Evolutionary conservation across 1,140 invertebrate genomes (phyloP), one percentile per base, ranked within the genome.

Genomic region (Cydia amplana): DNA sequence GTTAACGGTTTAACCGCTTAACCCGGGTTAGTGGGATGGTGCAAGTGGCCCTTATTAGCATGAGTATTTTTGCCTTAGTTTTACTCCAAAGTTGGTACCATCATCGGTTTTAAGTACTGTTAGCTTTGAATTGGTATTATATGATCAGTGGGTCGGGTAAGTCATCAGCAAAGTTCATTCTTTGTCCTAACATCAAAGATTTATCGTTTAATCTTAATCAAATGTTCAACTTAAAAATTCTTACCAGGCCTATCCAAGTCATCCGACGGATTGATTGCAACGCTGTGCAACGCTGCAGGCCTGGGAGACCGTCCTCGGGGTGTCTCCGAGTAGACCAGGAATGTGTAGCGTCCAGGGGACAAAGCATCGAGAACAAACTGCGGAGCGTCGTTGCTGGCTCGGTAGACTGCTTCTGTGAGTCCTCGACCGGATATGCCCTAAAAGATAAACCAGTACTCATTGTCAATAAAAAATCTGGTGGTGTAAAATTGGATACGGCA

Each of bases 251-350:
- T 80, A 77, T 92, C 89, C 73, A 92, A 76, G 74, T 91, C 88
- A 72, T 88, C 82, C 9, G 10, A 77, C 74, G 65, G 82, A 83
- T 77, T 86, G 74, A 92, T 87, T 1, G 85, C 60, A 9, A 92
- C 86, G 65, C 91, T 89, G 60, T 90, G 87, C 75, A 92, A 83
- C 0, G 89, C 91, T 18, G 91, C 91, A 10, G 91, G 89, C 74
- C 82, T 83, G 18, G 84, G 83, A 1, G 91, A 92, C 67, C 89
- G 84, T 23, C 91, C 91, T 67, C 89, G 78, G 0, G 89, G 86
- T 6, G 89, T 92, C 73, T 91, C 90, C 12, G 91, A 85, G 76
- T 92, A 93, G 0, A 93, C 88, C 16, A 89, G 81, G 43, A 92
- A 87, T 65, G 91, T 92, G 77, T 92, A 92, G 5, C 83, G 78